phyloP scores from a whole-genome alignment of 2,113 vertebrate genomes.

The Craseonycteris thonglongyai region DNA sequence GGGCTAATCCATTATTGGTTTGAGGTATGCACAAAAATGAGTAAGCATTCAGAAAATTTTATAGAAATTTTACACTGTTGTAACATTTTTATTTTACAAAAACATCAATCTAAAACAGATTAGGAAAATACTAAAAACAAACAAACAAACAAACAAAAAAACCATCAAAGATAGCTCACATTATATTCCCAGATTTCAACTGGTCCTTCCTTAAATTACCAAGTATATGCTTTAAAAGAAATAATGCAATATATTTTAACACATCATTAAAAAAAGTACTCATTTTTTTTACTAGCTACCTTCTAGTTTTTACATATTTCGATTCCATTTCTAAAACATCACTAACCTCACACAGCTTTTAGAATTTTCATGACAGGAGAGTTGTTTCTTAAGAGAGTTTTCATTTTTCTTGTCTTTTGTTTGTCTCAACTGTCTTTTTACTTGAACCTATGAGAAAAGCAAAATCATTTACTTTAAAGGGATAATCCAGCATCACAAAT shows the following conservation, averaged over 20 bases:
- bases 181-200: slow-evolving; percentile 27
- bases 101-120: neutral
- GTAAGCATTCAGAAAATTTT: neutral
- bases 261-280: neutral
- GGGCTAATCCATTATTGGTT: neutral
- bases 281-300: neutral
- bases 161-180: neutral
- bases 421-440: slow-evolving; percentile 70
- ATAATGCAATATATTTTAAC: slow-evolving; percentile 16
- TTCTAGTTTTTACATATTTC: neutral
- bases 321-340: neutral
- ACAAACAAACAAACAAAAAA: no score
- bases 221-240: slow-evolving; percentile 1
- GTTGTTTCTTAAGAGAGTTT: slow-evolving; percentile 67
- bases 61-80: neutral
- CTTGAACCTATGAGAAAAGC: slow-evolving; percentile 75
- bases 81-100: slow-evolving; percentile 8
- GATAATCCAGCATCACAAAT: neutral
- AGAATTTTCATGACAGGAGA: slow-evolving; percentile 55
- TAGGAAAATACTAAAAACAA: neutral
- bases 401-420: slow-evolving; percentile 68
- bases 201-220: neutral
- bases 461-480: slow-evolving; percentile 26
- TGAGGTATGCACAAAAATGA: neutral
- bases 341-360: slow-evolving; percentile 76